Evolutionary conservation across 2,888 invertebrate genomes (phyloP).

Genomic region (Steinernema carpocapsae): DNA sequence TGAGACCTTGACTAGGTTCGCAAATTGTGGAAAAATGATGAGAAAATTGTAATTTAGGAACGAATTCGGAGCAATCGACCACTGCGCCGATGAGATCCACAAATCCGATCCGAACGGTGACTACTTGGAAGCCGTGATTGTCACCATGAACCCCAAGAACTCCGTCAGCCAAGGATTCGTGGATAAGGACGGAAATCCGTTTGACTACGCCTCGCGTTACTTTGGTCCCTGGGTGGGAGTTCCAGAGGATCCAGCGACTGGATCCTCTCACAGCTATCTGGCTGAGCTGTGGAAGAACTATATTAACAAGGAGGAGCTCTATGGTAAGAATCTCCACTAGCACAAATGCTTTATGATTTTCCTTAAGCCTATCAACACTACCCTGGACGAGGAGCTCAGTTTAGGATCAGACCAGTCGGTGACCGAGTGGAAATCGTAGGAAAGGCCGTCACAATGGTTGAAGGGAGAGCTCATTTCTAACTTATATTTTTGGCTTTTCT

Average conservation of each 20-base stretch:
- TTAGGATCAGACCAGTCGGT: conserved; percentile 65
- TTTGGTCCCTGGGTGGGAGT: conserved; percentile 71
- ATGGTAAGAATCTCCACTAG: conserved; percentile 39
- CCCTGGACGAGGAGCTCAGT: conserved; percentile 50
- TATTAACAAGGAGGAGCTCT: conserved; percentile 44
- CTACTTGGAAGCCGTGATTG: conserved; percentile 48
- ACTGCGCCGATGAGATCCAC: background rate
- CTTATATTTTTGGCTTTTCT: no score
- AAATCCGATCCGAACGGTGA: conserved; percentile 52
- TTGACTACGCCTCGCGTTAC: conserved; percentile 70
- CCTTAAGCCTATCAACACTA: conserved; percentile 44
- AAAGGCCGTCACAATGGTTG: background rate
- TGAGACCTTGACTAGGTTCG: conserved; percentile 51
- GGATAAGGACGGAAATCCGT: conserved; percentile 46
- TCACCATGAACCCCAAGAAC: conserved; percentile 50
- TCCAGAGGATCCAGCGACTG: conserved; percentile 71
- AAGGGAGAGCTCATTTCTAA: background rate
- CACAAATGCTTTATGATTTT: no score
- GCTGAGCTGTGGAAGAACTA: conserved; percentile 51
- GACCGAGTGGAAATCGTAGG: conserved; percentile 82
- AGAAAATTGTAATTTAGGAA: background rate
- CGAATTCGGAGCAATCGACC: background rate
- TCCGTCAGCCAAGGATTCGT: conserved; percentile 47
- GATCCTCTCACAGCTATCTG: conserved; percentile 59
- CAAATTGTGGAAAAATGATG: conserved; percentile 37